phyloP scores from a whole-genome alignment of 1,140 invertebrate species.

The Zaprionus capensis region DNA sequence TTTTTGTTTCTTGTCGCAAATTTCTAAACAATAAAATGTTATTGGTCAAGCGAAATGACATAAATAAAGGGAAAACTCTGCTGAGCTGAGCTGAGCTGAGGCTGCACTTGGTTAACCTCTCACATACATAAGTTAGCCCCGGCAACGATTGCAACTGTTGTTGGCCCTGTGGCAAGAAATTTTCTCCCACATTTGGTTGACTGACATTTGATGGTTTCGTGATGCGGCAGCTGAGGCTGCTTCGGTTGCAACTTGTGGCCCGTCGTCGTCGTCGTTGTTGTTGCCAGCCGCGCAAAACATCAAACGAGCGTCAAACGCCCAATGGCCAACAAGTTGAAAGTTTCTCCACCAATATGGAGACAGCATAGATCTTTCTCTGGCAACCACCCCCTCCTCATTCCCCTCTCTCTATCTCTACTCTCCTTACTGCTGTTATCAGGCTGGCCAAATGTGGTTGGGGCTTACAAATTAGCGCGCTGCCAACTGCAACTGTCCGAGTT shows the following conservation, averaged over 20 bases:
- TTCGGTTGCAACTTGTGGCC: conserved; percentile 14
- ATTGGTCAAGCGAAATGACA: conserved; percentile 19
- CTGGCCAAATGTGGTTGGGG: conserved; percentile 67
- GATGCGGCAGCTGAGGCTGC: conserved; percentile 48
- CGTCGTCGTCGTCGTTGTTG: conserved; percentile 4
- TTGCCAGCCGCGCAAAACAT: conserved; percentile 60
- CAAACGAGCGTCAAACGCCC: conserved; percentile 77
- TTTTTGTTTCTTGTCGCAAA: background rate
- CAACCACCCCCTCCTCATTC: conserved; percentile 21
- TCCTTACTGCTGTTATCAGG: conserved; percentile 63
- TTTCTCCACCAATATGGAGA: conserved; percentile 78
- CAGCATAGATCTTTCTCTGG: conserved; percentile 23
- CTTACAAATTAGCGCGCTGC: conserved; percentile 82
- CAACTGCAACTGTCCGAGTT: conserved; percentile 72
- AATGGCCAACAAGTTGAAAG: conserved; percentile 59
- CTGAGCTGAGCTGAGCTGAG: background rate
- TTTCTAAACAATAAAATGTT: conserved; percentile 10
- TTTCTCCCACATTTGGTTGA: conserved; percentile 58
- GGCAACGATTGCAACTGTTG: background rate
- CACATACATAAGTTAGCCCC: conserved; percentile 19
- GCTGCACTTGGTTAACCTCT: conserved; percentile 18
- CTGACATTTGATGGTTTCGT: conserved; percentile 80
- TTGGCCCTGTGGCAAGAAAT: conserved; percentile 42
- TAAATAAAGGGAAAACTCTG: conserved; percentile 38
- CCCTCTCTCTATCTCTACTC: conserved; percentile 1